These are phyloP conservation scores for Hetaerina americana DNA, from an alignment of 1,140 invertebrate genomes.

Conservation along the genomic window DNA sequence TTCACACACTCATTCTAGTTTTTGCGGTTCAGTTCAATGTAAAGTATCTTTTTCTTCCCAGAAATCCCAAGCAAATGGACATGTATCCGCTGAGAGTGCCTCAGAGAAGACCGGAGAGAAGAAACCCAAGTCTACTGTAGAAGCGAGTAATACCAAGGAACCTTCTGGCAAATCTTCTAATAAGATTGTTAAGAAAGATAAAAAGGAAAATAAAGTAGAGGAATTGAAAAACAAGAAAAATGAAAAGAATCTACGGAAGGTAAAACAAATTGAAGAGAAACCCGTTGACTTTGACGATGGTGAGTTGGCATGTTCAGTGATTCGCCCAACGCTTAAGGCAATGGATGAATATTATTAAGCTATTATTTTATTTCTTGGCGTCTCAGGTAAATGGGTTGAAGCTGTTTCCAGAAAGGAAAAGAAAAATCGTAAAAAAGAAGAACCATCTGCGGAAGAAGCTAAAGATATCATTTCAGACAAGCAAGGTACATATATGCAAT, in stretches of 20 bases:
- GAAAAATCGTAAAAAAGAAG: background rate
- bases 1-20: too few species aligned
- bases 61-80: background rate
- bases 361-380: background rate
- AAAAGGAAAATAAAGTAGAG: background rate
- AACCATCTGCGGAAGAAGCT: background rate
- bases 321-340: too few species aligned
- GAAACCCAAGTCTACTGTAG: background rate
- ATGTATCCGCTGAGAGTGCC: background rate
- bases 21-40: too few species aligned
- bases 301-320: background rate
- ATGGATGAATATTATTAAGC: background rate
- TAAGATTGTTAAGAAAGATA: background rate
- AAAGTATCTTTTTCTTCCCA: too few species aligned
- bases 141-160: background rate
- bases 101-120: background rate
- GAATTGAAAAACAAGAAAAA: conserved; percentile 4
- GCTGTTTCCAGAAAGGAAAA: conserved; percentile 1
- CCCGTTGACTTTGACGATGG: conserved; percentile 5
- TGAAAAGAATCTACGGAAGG: background rate
- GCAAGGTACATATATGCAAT: background rate
- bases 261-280: conserved; percentile 1
- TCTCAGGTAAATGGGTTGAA: conserved; percentile 1
- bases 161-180: background rate
- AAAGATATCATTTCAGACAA: background rate